Base-by-base conservation (phyloP, 2,797 vertebrate genomes). In the Psittacula echo region DNA sequence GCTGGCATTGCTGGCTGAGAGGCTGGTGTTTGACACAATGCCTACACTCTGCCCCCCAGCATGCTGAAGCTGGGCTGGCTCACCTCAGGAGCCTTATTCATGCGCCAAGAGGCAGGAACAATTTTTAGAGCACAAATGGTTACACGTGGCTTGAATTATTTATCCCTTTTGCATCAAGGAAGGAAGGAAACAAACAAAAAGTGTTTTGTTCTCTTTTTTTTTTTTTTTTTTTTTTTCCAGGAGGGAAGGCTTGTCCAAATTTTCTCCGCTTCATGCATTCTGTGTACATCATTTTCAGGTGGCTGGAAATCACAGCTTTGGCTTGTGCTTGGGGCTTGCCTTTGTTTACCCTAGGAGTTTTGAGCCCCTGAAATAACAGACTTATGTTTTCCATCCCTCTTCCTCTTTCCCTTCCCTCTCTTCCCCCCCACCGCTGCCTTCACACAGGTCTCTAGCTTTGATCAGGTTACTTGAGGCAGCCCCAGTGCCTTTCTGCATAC, bases 111-210 rank as follows among this genome's bases (percentile, higher is more conserved):
- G 93, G 93, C 95, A 97, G 92, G 86, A 96, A 97, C 94, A 97
- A 96, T 97, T 98, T 98, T 98, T 96, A 96, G 97, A 98, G 97
- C 89, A 91, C 94, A 97, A 98, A 92, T 92, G 42, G 96, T 96
- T 98, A 98, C 96, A 98, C 61, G 83, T 97, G 96, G 95, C 97
- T 97, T 98, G 97, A 98, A 98, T 98, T 98, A 98, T 98, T 98
- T 98, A 98, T 98, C 90, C 95, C 37, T 92, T 91, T 90, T 97
- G 96, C 96, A 91, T 87, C 94, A 97, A 95, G 66, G n/a, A 87
- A 92, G 41, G 67, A 82, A 90, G 5, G 26, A 92, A 91, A 67
- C 21, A 51, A 72, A 91, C 64, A 62, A 61, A 93, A 86, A 37
- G 14, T 16, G n/a, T 26, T 58, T 4, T 5, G 11, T 6, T 2